A percentile compares a stretch with the other conserved stretches of the same genome.
Conservation (phyloP, 2,113 vertebrate species). For the Perca fluviatilis region DNA sequence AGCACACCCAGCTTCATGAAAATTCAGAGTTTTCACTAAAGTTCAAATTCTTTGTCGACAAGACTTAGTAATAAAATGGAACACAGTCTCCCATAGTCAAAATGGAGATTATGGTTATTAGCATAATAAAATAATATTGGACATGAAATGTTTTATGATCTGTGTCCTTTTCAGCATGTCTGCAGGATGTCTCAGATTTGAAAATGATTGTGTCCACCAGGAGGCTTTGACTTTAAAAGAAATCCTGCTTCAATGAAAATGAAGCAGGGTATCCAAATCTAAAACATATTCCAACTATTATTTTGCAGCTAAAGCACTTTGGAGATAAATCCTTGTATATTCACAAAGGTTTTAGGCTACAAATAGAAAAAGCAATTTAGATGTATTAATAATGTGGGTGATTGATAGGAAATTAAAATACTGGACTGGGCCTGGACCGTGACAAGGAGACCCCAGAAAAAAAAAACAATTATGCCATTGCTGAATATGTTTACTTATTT, state of each 20-base stretch:
- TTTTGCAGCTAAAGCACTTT: constrained; percentile 62
- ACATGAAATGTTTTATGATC: constrained; percentile 53
- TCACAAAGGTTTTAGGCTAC: constrained; percentile 62
- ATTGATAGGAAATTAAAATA: constrained; percentile 79
- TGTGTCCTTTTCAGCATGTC: constrained; percentile 36
- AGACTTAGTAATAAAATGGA: constrained; percentile 85
- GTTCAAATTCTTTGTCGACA: constrained; percentile 87
- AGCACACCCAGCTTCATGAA: constrained; percentile 88
- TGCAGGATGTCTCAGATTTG: constrained; percentile 41
- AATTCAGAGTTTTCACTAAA: constrained; percentile 88
- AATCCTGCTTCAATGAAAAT: constrained; percentile 52
- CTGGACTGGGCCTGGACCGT: constrained; percentile 39
- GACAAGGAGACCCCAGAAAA: constrained; percentile 37
- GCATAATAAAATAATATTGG: constrained; percentile 77
- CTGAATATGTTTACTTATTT: constrained; percentile 54
- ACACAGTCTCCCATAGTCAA: constrained; percentile 76
- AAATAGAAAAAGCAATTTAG: constrained; percentile 74
- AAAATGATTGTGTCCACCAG: constrained; percentile 45
- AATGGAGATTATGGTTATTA: constrained; percentile 87
- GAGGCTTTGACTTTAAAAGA: constrained; percentile 55
- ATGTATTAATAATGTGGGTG: constrained; percentile 69
- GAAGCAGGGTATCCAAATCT: constrained; percentile 44
- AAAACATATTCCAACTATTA: constrained; percentile 37
- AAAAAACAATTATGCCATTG: constrained; percentile 41
- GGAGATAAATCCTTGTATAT: constrained; percentile 61